Base-by-base conservation (phyloP, 1,140 invertebrate genomes). In the Tetragonula clypearis region DNA sequence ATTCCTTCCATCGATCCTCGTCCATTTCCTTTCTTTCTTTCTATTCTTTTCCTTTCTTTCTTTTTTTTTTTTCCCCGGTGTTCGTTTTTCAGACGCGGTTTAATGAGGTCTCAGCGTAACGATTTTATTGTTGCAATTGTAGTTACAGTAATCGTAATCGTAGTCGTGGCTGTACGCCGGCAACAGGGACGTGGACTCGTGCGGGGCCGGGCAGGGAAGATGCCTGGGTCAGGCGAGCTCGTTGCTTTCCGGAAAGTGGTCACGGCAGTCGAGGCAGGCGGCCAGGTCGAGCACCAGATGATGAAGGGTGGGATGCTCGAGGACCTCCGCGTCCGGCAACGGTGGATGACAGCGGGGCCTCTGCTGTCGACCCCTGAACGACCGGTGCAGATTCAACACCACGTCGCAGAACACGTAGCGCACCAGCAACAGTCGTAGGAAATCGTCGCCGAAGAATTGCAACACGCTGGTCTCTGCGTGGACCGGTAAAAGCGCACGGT, bases 321-420 rank as follows among this genome's bases (percentile, higher is more conserved):
- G 96, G n/a, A 99, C 96, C 84, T 99, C 98, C 65, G 97, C 96
- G 85, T 98, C 98, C 19, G 98, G 98, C 84, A 99, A 93, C 6
- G 97, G 96, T 26, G 98, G 98, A 91, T 98, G 97, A 88, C 97
- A 97, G 19, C 97, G 96, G 0, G 98, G 98, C 91, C 98, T 96
- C 94, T 97, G 98, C 88, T 97, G 97, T 1, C 98, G 96, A 58
- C 97, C 96, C 91, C 98, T 95, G 93, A 97, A 97, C 68, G 97
- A 97, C 82, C 98, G 96, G 95, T 99, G 98, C 90, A 98, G 95
- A 85, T 97, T 97, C 80, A 99, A 95, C 58, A 98, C 97, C 90
- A 98, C 97, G 95, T 98, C 98, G 95, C 98, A 99, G 96, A 99
- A 99, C 82, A 99, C 97, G 95, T 98, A 99, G 76, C 98, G 96